A percentile compares a stretch with the other conserved stretches of the same genome.
Evolutionary conservation across 2,888 invertebrate species (phyloP).

Genomic region (Epinotia demarniana): DNA sequence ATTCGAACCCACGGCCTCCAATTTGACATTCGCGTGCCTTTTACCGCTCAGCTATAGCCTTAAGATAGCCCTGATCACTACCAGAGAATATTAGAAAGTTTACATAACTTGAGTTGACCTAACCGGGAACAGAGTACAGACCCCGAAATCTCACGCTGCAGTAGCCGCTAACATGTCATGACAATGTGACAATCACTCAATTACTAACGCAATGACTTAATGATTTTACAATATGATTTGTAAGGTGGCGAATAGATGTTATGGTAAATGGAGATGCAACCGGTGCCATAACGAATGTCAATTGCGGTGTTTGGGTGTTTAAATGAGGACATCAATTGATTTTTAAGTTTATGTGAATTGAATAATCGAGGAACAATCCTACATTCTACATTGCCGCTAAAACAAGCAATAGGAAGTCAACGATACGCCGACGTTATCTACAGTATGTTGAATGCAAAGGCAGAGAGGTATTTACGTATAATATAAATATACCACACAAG

Average conservation of each 20-base stretch:
- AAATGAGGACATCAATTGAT: constrained; percentile 10
- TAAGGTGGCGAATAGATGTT: constrained; percentile 32
- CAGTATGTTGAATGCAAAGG: no score
- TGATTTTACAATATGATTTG: constrained; percentile 3
- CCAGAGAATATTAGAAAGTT: neutral
- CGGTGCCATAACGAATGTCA: constrained; percentile 25
- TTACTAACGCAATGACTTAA: neutral
- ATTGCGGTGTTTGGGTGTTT: neutral
- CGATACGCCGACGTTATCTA: neutral
- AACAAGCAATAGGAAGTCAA: neutral
- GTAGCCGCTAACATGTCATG: constrained; percentile 2
- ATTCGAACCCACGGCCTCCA: no score
- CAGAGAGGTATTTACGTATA: no score
- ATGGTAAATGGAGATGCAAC: constrained; percentile 24
- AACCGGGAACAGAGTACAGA: neutral
- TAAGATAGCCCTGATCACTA: no score
- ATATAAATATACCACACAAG: no score
- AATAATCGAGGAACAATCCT: neutral
- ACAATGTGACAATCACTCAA: constrained; percentile 7
- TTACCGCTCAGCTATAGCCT: no score
- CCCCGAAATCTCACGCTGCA: neutral
- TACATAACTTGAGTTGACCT: constrained; percentile 6
- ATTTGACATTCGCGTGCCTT: no score
- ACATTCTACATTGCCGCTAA: neutral
- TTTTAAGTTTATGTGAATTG: constrained; percentile 15